phyloP scores from a whole-genome alignment of 2,888 invertebrate genomes.

The Hypselothyrea guttata region DNA sequence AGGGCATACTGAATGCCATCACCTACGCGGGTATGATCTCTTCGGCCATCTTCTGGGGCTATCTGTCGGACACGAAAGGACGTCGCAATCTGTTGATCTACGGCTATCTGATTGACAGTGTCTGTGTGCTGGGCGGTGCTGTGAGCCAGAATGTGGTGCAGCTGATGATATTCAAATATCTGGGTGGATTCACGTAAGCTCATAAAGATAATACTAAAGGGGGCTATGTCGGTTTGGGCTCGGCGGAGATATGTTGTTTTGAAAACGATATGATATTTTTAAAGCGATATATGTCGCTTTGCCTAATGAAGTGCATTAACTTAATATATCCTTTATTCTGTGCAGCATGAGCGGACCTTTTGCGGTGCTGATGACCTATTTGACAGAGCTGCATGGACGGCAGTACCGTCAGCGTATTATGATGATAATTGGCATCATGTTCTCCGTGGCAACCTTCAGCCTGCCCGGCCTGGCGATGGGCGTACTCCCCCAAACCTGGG shows the following conservation, averaged over 20 bases:
- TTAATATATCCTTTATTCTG: constrained; percentile 15
- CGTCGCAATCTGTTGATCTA: constrained; percentile 86
- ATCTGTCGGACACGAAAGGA: constrained; percentile 88
- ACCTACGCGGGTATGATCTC: constrained; percentile 86
- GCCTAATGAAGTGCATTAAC: too few relatives aligned
- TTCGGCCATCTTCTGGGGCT: constrained; percentile 89
- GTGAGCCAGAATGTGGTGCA: constrained; percentile 86
- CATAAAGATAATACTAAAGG: not conserved
- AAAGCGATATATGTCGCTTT: too few relatives aligned
- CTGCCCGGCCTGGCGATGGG: constrained; percentile 88
- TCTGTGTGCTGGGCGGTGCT: constrained; percentile 86
- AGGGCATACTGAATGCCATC: constrained; percentile 87
- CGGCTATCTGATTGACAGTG: constrained; percentile 85
- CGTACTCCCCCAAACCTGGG: constrained; percentile 86
- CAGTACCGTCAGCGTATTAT: constrained; percentile 86
- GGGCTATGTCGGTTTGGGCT: too few relatives aligned
- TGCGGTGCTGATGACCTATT: constrained; percentile 87
- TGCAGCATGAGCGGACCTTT: constrained; percentile 87
- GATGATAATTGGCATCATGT: constrained; percentile 86
- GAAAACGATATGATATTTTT: too few relatives aligned
- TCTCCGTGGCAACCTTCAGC: constrained; percentile 85
- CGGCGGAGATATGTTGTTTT: too few relatives aligned
- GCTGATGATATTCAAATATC: constrained; percentile 87
- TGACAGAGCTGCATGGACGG: constrained; percentile 88
- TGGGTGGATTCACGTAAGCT: constrained; percentile 89